A percentile compares a stretch with the other conserved stretches of the same genome.
phyloP scores from a whole-genome alignment of 1,140 invertebrate species.

The Caerostris darwini region DNA sequence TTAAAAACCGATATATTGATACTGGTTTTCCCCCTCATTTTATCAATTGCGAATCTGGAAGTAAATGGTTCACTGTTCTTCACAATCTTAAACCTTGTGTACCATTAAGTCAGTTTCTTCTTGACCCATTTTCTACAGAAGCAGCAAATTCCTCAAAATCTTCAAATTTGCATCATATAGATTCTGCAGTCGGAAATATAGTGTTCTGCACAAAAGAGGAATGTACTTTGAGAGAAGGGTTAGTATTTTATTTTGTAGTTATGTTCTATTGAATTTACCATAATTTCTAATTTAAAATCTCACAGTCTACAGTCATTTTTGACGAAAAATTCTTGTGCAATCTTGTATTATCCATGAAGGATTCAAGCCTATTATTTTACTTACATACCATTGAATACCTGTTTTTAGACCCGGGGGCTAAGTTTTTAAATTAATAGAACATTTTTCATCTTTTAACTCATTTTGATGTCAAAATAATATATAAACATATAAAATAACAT shows the following conservation, averaged over 20 bases:
- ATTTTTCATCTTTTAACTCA: too few species aligned
- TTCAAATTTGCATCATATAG: background rate
- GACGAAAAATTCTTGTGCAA: too few species aligned
- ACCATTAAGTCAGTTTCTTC: background rate
- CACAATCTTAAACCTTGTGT: conserved; percentile 10
- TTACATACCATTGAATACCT: too few species aligned
- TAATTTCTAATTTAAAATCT: too few species aligned
- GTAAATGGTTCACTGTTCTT: conserved; percentile 23
- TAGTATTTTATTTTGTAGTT: background rate
- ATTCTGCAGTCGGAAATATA: background rate
- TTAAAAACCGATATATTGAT: background rate
- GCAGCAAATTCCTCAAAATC: background rate
- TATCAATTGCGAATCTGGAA: background rate
- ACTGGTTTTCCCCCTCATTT: background rate
- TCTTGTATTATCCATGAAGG: too few species aligned
- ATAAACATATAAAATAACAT: too few species aligned
- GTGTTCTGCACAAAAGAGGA: conserved; percentile 19
- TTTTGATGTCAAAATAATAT: too few species aligned
- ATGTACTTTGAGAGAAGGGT: conserved; percentile 44
- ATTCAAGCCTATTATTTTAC: too few species aligned
- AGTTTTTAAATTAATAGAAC: too few species aligned
- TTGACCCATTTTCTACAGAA: background rate
- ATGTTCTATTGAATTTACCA: too few species aligned
- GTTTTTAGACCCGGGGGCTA: too few species aligned
- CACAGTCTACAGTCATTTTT: too few species aligned